Evolutionary conservation across 2,113 vertebrate genomes (phyloP).

Genomic region (Tautogolabrus adspersus): DNA sequence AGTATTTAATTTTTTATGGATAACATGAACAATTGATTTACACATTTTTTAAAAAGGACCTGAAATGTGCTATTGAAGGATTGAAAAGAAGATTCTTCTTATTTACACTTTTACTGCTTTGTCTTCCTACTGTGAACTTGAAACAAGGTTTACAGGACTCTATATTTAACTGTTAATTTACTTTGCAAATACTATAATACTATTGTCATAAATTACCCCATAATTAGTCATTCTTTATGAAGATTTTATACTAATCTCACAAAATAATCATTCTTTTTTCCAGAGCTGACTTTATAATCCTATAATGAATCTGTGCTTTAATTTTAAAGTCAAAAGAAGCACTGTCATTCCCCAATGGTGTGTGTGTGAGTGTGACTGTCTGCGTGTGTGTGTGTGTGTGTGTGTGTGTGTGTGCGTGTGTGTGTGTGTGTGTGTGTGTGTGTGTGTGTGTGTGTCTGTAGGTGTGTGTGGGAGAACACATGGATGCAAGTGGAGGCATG

Average conservation of each 20-base stretch:
- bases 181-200: slow-evolving; percentile 42
- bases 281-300: slow-evolving; percentile 66
- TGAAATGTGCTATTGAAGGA: not conserved
- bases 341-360: slow-evolving; percentile 44
- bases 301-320: slow-evolving; percentile 70
- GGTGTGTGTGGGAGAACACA: slow-evolving; percentile 30
- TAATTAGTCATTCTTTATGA: slow-evolving; percentile 67
- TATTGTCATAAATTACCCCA: slow-evolving; percentile 60
- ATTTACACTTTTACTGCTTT: not conserved
- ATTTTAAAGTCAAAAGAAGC: slow-evolving; percentile 65
- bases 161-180: slow-evolving; percentile 22
- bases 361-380: slow-evolving; percentile 30
- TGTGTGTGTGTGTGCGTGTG: slow-evolving; percentile 13
- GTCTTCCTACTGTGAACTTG: slow-evolving; percentile 2
- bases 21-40: slow-evolving; percentile 19
- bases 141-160: slow-evolving; percentile 4
- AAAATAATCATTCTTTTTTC: slow-evolving; percentile 49
- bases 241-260: slow-evolving; percentile 67
- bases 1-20: slow-evolving; percentile 14
- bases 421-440: not conserved
- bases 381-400: not conserved
- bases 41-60: not conserved
- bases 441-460: slow-evolving; percentile 4
- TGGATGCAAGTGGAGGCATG: slow-evolving; percentile 71
- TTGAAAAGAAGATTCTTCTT: not conserved